Evolutionary conservation across 2,888 invertebrate species (phyloP), one percentile per base, ranked within the genome.

Genomic region (Ashinkailepas kermadecensis): DNA sequence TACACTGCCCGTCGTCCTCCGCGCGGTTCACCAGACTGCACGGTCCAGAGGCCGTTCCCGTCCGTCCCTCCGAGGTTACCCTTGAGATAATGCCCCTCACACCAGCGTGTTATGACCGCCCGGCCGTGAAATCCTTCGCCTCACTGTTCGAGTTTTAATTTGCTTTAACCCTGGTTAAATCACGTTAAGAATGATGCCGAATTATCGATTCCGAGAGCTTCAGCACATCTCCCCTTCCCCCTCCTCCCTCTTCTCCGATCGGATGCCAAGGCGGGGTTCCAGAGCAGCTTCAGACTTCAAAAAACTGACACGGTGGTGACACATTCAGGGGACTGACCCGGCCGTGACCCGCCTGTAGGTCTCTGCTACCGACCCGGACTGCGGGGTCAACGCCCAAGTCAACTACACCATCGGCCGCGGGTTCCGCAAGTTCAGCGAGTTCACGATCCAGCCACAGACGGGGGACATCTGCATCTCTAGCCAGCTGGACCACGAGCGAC

Each of bases 301-400:
- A 18, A 18, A 18, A 13, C 12, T 18, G 62, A 62, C 39, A 1
- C 39, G 39, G 39, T 39, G 39, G 39, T 39, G 39, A 39, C 39
- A 39, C 39, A 39, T 4, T 39, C 39, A 39, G 39, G 39, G 39
- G 39, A 62, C 62, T 62, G 62, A 62, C 13, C 13, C 13, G 15
- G 2, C n/a, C n/a, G 7, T n/a, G 21, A 9, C 7, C 64, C 1
- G 21, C 67, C 8, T 89, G 57, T 91, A 98, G 98, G 95, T 98
- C 86, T 93, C 95, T 84, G 98, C 98, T 2, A 94, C 94, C 84
- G 97, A 98, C 88, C 96, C 96, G 18, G 97, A 97, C 89, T 98
- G 98, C 87, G 97, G 97, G 78, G 90, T 93, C 82, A 98, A 97
- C 88, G 94, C 95, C 78, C 91, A 92, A 85, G 92, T 98, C 84